Evolutionary conservation across 1,140 invertebrate species (phyloP).

Genomic region (Holcopasites calliopsidis): DNA sequence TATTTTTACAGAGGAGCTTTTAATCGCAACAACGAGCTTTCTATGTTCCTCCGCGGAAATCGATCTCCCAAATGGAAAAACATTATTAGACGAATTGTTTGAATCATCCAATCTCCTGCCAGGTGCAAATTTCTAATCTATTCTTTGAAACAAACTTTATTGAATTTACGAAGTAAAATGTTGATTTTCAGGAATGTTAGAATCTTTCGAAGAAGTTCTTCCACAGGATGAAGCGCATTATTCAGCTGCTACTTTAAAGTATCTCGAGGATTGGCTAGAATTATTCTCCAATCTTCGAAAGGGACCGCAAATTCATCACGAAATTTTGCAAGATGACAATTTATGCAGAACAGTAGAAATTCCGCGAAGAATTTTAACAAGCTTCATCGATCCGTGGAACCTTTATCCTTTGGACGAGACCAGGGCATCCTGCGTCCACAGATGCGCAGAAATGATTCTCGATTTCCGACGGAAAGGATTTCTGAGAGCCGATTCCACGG

Average conservation of each 20-base stretch:
- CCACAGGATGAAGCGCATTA: slow-evolving; percentile 14
- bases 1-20: slow-evolving; percentile 66
- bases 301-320: slow-evolving; percentile 16
- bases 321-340: slow-evolving; percentile 28
- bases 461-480: slow-evolving; percentile 35
- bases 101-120: slow-evolving; percentile 20
- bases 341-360: slow-evolving; percentile 23
- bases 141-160: background rate
- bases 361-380: slow-evolving; percentile 22
- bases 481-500: background rate
- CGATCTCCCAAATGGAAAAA: slow-evolving; percentile 37
- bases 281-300: slow-evolving; percentile 21
- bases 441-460: slow-evolving; percentile 31
- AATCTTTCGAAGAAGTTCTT: slow-evolving; percentile 37
- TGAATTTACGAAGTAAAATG: too few relatives aligned
- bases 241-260: slow-evolving; percentile 16
- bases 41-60: slow-evolving; percentile 49
- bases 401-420: slow-evolving; percentile 20
- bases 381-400: slow-evolving; percentile 25
- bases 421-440: slow-evolving; percentile 25
- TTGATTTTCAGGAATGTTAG: slow-evolving; percentile 27
- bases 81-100: slow-evolving; percentile 28
- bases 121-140: background rate
- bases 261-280: slow-evolving; percentile 36
- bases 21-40: slow-evolving; percentile 62